Percentiles rank a stretch among this genome's conserved stretches.
Evolutionary conservation across 2,888 invertebrate species (phyloP).

Genomic region (Oscheius myriophilus): DNA sequence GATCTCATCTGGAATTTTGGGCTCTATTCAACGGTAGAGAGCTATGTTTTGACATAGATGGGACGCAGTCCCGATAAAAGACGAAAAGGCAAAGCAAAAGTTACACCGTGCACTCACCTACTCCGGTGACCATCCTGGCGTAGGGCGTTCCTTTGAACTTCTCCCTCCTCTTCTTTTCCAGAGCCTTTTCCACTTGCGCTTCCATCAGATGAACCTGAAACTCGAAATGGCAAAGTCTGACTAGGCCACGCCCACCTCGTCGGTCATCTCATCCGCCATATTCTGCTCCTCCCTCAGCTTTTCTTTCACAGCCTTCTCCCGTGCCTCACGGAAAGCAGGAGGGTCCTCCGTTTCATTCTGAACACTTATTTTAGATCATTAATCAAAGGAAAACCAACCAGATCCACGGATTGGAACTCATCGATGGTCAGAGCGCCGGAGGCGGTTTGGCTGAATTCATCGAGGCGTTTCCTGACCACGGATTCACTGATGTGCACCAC

Average conservation of each 20-base stretch:
- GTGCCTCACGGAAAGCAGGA: slow-evolving; percentile 64
- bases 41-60: too few relatives aligned
- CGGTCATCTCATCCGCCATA: slow-evolving; percentile 43
- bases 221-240: neutral
- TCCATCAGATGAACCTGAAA: slow-evolving; percentile 53
- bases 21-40: neutral
- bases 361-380: neutral
- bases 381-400: slow-evolving; percentile 80
- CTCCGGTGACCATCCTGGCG: slow-evolving; percentile 56
- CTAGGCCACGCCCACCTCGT: neutral
- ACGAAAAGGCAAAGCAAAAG: neutral
- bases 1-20: slow-evolving; percentile 18
- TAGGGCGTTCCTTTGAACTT: slow-evolving; percentile 55
- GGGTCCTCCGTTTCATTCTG: slow-evolving; percentile 68
- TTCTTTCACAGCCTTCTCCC: slow-evolving; percentile 57
- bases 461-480: slow-evolving; percentile 74
- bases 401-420: slow-evolving; percentile 94
- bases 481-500: slow-evolving; percentile 69
- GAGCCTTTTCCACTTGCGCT: slow-evolving; percentile 60
- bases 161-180: slow-evolving; percentile 63
- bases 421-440: slow-evolving; percentile 92
- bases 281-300: slow-evolving; percentile 54
- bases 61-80: neutral
- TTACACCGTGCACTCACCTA: slow-evolving; percentile 28
- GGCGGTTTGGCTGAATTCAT: slow-evolving; percentile 96